These are phyloP conservation scores for Campylorhamphus procurvoides DNA, from an alignment of 2,113 vertebrate species.

Conservation along the genomic window DNA sequence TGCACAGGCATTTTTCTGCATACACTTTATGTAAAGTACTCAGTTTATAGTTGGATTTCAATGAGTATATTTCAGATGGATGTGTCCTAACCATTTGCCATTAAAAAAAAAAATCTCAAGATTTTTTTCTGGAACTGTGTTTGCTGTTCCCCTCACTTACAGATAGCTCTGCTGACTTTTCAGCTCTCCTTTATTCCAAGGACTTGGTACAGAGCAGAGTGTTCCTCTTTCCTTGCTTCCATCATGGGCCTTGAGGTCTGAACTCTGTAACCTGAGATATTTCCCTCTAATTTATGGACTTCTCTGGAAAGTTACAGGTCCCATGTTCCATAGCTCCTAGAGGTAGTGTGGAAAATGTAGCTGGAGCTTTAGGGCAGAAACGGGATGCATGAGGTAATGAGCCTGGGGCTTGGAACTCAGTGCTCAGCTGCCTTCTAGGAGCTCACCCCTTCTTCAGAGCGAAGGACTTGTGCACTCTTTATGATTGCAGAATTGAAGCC, in stretches of 20 bases:
- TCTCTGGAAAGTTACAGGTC: constrained; percentile 6
- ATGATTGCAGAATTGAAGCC: neutral
- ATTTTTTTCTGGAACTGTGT: neutral
- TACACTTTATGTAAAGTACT: neutral
- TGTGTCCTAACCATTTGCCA: neutral
- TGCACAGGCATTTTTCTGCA: neutral
- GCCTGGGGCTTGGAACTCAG: neutral
- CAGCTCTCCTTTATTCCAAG: neutral
- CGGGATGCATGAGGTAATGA: neutral
- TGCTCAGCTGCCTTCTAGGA: neutral
- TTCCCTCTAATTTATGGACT: neutral
- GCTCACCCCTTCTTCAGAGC: neutral
- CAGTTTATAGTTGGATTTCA: neutral
- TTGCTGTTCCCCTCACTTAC: neutral
- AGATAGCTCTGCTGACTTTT: neutral
- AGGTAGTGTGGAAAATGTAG: constrained; percentile 25
- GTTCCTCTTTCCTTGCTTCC: neutral
- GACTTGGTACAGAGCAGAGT: neutral
- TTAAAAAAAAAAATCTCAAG: neutral
- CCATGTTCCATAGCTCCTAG: neutral
- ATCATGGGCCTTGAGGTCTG: neutral
- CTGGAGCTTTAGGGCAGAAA: constrained; percentile 17
- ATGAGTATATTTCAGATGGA: neutral
- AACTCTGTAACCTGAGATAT: constrained; percentile 3
- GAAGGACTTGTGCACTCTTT: neutral